These are phyloP conservation scores for Ameiurus melas DNA, from an alignment of 2,113 vertebrate genomes.

Conservation along the genomic window DNA sequence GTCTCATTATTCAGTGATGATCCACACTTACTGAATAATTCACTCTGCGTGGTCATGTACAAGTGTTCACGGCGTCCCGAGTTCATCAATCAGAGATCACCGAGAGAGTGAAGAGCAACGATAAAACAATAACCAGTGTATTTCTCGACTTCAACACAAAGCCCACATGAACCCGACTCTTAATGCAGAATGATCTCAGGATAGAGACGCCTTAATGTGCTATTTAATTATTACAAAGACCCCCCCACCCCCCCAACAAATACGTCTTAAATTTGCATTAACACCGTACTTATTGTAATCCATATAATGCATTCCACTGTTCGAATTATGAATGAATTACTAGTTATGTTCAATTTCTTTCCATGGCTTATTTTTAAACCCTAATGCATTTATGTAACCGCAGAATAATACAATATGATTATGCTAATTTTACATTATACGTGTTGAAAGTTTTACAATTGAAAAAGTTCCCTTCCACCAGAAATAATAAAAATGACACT, in stretches of 20 bases:
- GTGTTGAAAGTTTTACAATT: background rate
- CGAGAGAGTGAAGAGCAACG: background rate
- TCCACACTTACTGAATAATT: conserved; percentile 4
- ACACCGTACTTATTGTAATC: background rate
- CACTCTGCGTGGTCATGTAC: background rate
- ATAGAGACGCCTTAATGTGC: background rate
- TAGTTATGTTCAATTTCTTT: background rate
- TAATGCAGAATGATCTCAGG: background rate
- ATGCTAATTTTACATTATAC: background rate
- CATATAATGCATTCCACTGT: background rate
- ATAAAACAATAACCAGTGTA: background rate
- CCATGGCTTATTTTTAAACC: background rate
- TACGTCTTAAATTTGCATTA: background rate
- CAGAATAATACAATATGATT: background rate
- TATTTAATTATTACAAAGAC: background rate
- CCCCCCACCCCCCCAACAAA: background rate
- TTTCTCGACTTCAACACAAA: background rate
- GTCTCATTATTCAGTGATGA: conserved; percentile 6
- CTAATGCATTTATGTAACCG: background rate
- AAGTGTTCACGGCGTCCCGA: background rate
- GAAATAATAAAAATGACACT: background rate
- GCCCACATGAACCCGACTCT: background rate
- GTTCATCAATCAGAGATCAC: background rate
- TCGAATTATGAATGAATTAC: background rate
- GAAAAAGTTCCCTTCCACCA: background rate